These are phyloP conservation scores for Scrobipalpa atriplicella DNA, from an alignment of 2,888 invertebrate species.

Conservation along the genomic window DNA sequence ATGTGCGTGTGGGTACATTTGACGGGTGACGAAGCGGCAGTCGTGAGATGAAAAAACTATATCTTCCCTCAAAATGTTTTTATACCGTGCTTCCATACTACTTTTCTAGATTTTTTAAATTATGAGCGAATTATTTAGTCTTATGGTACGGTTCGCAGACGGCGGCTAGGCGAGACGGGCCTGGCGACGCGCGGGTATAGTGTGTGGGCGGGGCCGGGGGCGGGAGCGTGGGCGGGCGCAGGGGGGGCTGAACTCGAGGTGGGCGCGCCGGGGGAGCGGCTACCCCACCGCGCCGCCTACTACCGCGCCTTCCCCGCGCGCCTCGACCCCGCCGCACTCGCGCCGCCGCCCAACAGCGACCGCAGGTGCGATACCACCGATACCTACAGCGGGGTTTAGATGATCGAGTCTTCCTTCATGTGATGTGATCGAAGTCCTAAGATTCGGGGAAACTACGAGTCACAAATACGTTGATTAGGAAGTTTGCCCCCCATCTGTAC, in stretches of 20 bases:
- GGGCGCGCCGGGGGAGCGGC: conserved; percentile 90
- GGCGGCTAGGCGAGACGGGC: conserved; percentile 72
- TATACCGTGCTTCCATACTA: not conserved
- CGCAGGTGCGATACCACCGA: conserved; percentile 62
- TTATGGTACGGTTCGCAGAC: conserved; percentile 58
- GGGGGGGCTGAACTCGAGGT: conserved; percentile 89
- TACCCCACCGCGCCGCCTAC: conserved; percentile 88
- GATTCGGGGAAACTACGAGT: not conserved
- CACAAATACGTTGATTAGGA: too few species aligned
- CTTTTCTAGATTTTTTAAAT: not conserved
- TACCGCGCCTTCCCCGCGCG: conserved; percentile 94
- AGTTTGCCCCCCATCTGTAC: too few species aligned
- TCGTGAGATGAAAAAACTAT: too few species aligned
- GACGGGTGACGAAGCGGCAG: too few species aligned
- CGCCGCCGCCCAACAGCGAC: conserved; percentile 67
- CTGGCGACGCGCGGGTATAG: conserved; percentile 70
- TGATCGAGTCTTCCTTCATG: not conserved
- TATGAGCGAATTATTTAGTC: conserved; percentile 29
- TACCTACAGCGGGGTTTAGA: not conserved
- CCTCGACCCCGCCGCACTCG: conserved; percentile 84
- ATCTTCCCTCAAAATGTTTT: not conserved
- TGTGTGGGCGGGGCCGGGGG: conserved; percentile 78
- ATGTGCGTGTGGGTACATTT: too few species aligned
- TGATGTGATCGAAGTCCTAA: not conserved
- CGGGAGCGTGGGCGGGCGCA: conserved; percentile 77